These are phyloP conservation scores for Drosophila cracens DNA, from an alignment of 2,888 invertebrate genomes.

Conservation along the genomic window DNA sequence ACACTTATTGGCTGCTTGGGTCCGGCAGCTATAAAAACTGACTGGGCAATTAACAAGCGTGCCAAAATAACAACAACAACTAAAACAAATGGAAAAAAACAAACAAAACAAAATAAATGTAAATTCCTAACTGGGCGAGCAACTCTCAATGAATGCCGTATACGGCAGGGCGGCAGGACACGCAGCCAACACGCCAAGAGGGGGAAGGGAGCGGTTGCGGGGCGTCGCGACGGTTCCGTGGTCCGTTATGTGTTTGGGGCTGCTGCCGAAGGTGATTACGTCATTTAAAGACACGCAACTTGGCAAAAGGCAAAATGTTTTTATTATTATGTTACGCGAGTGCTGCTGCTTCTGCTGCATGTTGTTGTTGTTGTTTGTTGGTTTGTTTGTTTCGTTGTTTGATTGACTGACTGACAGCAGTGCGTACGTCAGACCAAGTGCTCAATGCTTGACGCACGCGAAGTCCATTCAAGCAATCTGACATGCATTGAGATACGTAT, in stretches of 20 bases:
- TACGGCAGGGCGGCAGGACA: background rate
- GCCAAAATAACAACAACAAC: constrained; percentile 24
- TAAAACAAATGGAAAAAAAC: constrained; percentile 10
- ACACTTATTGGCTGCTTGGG: constrained; percentile 51
- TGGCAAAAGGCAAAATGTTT: constrained; percentile 64
- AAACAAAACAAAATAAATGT: constrained; percentile 51
- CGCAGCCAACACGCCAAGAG: constrained; percentile 11
- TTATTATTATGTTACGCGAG: constrained; percentile 61
- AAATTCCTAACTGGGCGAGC: constrained; percentile 53
- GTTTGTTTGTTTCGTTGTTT: constrained; percentile 36
- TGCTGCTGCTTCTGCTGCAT: constrained; percentile 20
- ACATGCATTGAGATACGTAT: constrained; percentile 21
- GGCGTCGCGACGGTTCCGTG: constrained; percentile 8
- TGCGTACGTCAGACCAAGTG: constrained; percentile 35
- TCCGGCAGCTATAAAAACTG: constrained; percentile 58
- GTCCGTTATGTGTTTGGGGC: constrained; percentile 41
- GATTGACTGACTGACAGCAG: constrained; percentile 54
- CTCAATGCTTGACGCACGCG: constrained; percentile 27
- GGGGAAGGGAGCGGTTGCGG: background rate
- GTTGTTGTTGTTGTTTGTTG: constrained; percentile 26
- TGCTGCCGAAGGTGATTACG: constrained; percentile 59
- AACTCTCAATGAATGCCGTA: constrained; percentile 44
- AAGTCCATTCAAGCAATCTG: constrained; percentile 23
- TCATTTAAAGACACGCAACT: constrained; percentile 77
- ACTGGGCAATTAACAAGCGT: constrained; percentile 72